Base-by-base conservation (phyloP, 2,113 vertebrate genomes). In the Ictalurus furcatus region DNA sequence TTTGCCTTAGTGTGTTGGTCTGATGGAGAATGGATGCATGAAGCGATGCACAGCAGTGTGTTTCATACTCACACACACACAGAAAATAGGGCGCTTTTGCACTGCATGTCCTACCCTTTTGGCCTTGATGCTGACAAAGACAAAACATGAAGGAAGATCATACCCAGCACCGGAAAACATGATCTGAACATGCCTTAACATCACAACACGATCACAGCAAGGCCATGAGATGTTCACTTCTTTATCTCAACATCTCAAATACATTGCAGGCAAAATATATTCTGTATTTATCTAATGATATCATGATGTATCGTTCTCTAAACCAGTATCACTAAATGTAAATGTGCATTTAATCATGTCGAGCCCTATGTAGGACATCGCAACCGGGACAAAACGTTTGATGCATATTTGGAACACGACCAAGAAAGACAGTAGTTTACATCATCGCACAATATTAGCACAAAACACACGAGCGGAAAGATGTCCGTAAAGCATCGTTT, bases 1-100 rank as follows among this genome's bases (percentile, higher is more conserved):
- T 84, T 80, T 92, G 91, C 93, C 90, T 92, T 84, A 91, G 74
- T 90, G 87, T 87, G 86, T 81, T 92, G 88, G 88, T 85, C 87
- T 87, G 88, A 93, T 93, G 44, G 93, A 93, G 61, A 54, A 63
- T 54, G n/a, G 65, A 69, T 87, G 78, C 85, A 88, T 92, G 90
- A 91, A 89, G 91, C 67, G 90, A 88, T 85, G 92, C 91, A 44
- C 93, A 94, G 37, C 81, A 87, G 52, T 61, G 6, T 19, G 23
- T 63, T 34, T 88, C 9, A 52, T 25, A 58, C 92, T 91, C 81
- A 61, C 82, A 69, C 84, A n/a, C 74, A 59, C 82, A n/a, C 25
- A 86, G 2, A 40, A 54, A 88, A 54, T 85, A 85, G 88, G 88
- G 81, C 79, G 56, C 34, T 76, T 88, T 78, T 71, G 63, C 48